Evolutionary conservation across 2,888 invertebrate species (phyloP).

Genomic region (Adela reaumurella): DNA sequence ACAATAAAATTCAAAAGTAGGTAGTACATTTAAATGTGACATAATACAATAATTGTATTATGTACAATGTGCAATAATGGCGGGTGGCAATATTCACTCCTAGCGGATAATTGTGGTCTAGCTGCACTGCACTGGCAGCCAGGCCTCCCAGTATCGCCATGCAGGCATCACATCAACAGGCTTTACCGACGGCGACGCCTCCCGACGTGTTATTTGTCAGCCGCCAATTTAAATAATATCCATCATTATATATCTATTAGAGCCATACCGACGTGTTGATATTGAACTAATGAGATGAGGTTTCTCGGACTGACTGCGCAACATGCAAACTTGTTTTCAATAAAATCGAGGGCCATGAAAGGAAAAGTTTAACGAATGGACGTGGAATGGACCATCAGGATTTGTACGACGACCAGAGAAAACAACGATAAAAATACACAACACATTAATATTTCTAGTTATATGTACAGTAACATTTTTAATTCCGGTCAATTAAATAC

Average conservation of each 20-base stretch:
- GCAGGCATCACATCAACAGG: neutral
- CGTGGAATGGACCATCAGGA: too few relatives aligned
- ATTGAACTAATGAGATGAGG: conserved; percentile 44
- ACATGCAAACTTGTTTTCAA: neutral
- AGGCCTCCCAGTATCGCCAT: too few relatives aligned
- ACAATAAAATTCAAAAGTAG: too few relatives aligned
- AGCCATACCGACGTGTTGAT: conserved; percentile 45
- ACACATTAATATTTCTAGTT: too few relatives aligned
- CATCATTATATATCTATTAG: conserved; percentile 54
- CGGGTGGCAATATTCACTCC: neutral
- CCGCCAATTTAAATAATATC: conserved; percentile 51
- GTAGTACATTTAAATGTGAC: too few relatives aligned
- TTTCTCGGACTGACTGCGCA: conserved; percentile 4
- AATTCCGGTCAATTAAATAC: too few relatives aligned
- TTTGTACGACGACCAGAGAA: too few relatives aligned
- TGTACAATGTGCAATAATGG: too few relatives aligned
- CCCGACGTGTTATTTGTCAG: conserved; percentile 45
- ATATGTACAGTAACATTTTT: too few relatives aligned
- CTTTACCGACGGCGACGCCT: neutral
- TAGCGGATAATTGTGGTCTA: neutral
- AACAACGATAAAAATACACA: too few relatives aligned
- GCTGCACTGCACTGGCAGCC: neutral
- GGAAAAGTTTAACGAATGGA: neutral
- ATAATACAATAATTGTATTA: too few relatives aligned
- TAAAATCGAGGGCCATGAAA: neutral